These are phyloP conservation scores for Diloba caeruleocephala DNA, from an alignment of 2,888 invertebrate species.

Conservation along the genomic window DNA sequence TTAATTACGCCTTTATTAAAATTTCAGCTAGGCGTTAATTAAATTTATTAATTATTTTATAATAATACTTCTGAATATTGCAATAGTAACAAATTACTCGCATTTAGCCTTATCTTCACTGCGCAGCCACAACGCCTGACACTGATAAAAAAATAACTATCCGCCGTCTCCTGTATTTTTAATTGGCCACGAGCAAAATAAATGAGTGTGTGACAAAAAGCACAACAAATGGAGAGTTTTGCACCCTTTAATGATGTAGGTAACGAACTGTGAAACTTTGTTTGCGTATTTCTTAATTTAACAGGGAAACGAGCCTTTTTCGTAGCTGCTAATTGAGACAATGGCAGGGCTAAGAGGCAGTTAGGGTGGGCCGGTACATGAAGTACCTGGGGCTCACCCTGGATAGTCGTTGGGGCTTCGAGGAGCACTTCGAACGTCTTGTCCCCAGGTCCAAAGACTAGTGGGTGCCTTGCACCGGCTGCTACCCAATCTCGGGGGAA, in stretches of 20 bases:
- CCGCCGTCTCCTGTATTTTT: conserved; percentile 45
- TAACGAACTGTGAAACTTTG: conserved; percentile 47
- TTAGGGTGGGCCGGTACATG: too few relatives aligned
- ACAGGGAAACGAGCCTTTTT: conserved; percentile 32
- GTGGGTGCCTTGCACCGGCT: too few relatives aligned
- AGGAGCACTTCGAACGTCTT: too few relatives aligned
- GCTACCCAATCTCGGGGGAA: too few relatives aligned
- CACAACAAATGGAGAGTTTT: conserved; percentile 50
- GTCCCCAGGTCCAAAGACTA: too few relatives aligned
- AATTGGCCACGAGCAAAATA: conserved; percentile 44
- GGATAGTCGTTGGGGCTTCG: too few relatives aligned
- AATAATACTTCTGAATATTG: conserved; percentile 43
- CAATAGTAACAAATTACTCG: conserved; percentile 34
- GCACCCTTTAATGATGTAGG: conserved; percentile 48
- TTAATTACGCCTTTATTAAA: conserved; percentile 56
- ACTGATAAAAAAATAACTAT: conserved; percentile 51
- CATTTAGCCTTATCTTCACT: conserved; percentile 34
- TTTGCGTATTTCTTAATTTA: conserved; percentile 47
- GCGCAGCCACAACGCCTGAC: conserved; percentile 26
- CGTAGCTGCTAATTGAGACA: conserved; percentile 39
- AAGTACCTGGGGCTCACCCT: too few relatives aligned
- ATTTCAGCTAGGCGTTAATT: conserved; percentile 43
- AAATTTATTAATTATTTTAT: conserved; percentile 49
- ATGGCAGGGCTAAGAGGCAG: conserved; percentile 15
- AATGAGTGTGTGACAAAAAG: conserved; percentile 48